These are phyloP conservation scores for Agrochola lota DNA, from an alignment of 2,888 invertebrate genomes.

Conservation along the genomic window DNA sequence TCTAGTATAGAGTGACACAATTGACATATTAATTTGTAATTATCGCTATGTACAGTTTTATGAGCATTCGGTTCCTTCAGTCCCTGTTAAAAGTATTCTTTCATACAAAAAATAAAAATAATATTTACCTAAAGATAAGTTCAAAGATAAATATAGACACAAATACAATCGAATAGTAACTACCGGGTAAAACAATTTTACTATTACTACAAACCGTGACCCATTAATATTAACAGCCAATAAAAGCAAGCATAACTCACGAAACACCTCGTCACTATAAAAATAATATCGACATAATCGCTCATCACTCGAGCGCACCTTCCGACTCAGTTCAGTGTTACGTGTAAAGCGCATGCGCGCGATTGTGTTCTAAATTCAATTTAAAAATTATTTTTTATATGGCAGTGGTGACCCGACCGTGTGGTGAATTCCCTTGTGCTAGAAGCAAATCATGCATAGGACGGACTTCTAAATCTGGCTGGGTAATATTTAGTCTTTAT, in stretches of 20 bases:
- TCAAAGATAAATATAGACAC: not conserved
- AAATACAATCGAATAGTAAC: not conserved
- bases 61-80: not conserved
- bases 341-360: constrained; percentile 86
- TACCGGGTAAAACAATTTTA: constrained; percentile 14
- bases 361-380: constrained; percentile 78
- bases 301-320: constrained; percentile 79
- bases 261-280: constrained; percentile 63
- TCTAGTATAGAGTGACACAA: too few species aligned
- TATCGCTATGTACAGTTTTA: not conserved
- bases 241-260: constrained; percentile 45
- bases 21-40: not conserved
- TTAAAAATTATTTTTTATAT: constrained; percentile 83
- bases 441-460: constrained; percentile 79
- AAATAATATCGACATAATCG: constrained; percentile 63
- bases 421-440: constrained; percentile 85
- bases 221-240: constrained; percentile 40
- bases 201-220: constrained; percentile 40
- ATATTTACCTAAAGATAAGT: not conserved
- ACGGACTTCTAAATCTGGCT: constrained; percentile 81
- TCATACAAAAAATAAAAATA: not conserved
- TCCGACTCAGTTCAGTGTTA: constrained; percentile 83
- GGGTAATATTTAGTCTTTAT: constrained; percentile 76
- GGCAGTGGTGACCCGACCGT: constrained; percentile 87
- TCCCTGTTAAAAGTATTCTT: accelerated